Evolutionary conservation across 2,797 vertebrate species (phyloP).

Genomic region (Anguilla obscura): DNA sequence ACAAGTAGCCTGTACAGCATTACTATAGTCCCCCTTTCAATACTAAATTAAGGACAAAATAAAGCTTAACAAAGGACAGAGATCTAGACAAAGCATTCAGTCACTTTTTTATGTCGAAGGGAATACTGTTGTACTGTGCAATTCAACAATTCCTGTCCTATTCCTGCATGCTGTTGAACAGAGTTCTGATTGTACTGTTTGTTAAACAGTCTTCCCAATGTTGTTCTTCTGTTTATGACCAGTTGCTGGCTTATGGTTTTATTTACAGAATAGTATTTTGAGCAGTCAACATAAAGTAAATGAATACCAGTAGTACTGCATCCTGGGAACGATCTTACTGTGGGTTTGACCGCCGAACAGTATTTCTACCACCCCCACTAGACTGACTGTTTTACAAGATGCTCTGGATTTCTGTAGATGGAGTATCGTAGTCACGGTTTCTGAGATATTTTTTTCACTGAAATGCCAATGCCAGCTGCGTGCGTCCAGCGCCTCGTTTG

Average conservation of each 20-base stretch:
- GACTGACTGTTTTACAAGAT: neutral
- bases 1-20: neutral
- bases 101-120: neutral
- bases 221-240: neutral
- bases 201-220: neutral
- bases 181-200: neutral
- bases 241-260: neutral
- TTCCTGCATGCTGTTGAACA: neutral
- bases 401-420: neutral
- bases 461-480: neutral
- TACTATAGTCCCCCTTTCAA: neutral
- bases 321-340: neutral
- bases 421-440: neutral
- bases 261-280: neutral
- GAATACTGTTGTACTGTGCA: neutral
- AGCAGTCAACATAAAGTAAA: neutral
- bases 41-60: neutral
- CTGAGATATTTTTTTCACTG: neutral
- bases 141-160: neutral
- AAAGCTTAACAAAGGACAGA: neutral
- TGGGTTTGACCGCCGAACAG: neutral
- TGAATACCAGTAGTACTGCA: neutral
- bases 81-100: neutral
- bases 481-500: neutral
- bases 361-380: neutral